These are phyloP conservation scores for Parapsyche elsis DNA, from an alignment of 1,140 invertebrate species.

Conservation along the genomic window DNA sequence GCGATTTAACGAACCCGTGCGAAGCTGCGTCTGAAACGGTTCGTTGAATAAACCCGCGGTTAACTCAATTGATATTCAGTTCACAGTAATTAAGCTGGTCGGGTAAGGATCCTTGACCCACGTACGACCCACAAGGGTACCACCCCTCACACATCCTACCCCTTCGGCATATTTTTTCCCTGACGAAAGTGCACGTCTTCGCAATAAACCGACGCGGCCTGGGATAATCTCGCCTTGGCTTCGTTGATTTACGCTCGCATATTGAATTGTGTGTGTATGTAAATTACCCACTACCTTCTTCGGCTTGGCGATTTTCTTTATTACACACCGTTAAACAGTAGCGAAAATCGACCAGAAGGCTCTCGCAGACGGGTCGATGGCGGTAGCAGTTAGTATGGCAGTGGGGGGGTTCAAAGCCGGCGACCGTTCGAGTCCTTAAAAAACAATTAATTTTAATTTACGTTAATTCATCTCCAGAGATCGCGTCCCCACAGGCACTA, in stretches of 20 bases:
- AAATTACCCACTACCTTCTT: too few species aligned
- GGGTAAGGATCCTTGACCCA: conserved; percentile 34
- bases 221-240: too few species aligned
- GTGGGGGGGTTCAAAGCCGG: background rate
- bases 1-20: conserved; percentile 23
- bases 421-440: conserved; percentile 9
- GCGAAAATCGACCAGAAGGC: too few species aligned
- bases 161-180: background rate
- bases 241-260: too few species aligned
- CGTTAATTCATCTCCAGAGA: conserved; percentile 36
- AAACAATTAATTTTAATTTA: conserved; percentile 46
- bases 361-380: background rate
- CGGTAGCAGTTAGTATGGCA: background rate
- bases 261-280: too few species aligned
- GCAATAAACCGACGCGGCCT: background rate
- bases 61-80: conserved; percentile 41
- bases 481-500: background rate
- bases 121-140: conserved; percentile 24
- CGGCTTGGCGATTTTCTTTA: too few species aligned
- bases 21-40: conserved; percentile 12
- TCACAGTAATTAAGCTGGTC: conserved; percentile 34
- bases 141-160: background rate
- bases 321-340: background rate
- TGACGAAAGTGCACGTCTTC: conserved; percentile 24
- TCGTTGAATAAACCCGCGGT: conserved; percentile 17